These are phyloP conservation scores for Calvadosia cruxmelitensis DNA, from an alignment of 30 jellyfish, hydroid and myxozoan genomes.

Conservation along the genomic window DNA sequence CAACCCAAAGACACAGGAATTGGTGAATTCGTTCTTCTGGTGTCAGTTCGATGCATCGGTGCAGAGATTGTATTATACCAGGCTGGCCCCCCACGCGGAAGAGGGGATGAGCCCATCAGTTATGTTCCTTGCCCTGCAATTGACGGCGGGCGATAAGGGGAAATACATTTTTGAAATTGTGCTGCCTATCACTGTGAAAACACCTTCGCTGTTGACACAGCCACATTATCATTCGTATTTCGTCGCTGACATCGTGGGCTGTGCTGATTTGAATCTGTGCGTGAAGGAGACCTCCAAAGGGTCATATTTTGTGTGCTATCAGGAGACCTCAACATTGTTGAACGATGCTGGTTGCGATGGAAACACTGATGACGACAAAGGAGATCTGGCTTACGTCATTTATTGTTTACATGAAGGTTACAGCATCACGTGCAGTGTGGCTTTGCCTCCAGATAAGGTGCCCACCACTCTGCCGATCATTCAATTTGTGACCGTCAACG, in stretches of 20 bases:
- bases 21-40: conserved; percentile 64
- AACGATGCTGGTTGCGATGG: conserved; percentile 10
- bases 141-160: conserved; percentile 31
- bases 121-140: conserved; percentile 47
- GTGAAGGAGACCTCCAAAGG: conserved; percentile 34
- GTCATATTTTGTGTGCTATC: conserved; percentile 58
- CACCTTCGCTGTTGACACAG: conserved; percentile 34
- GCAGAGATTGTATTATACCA: conserved; percentile 51
- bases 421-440: conserved; percentile 18
- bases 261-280: conserved; percentile 34
- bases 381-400: conserved; percentile 28
- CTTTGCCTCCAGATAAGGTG: conserved; percentile 1
- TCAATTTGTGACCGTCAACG: conserved; percentile 49
- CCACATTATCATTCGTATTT: conserved; percentile 25
- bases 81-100: conserved; percentile 60
- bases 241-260: conserved; percentile 19
- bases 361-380: conserved; percentile 15
- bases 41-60: conserved; percentile 48
- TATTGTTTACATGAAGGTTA: conserved; percentile 74
- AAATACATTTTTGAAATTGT: conserved; percentile 41
- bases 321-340: conserved; percentile 6
- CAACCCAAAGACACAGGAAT: conserved; percentile 65
- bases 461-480: conserved; percentile 11
- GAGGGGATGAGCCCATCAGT: conserved; percentile 45
- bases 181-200: conserved; percentile 38